Base-by-base conservation (phyloP, 2,797 vertebrate species). In the Sebastes hopkinsi region DNA sequence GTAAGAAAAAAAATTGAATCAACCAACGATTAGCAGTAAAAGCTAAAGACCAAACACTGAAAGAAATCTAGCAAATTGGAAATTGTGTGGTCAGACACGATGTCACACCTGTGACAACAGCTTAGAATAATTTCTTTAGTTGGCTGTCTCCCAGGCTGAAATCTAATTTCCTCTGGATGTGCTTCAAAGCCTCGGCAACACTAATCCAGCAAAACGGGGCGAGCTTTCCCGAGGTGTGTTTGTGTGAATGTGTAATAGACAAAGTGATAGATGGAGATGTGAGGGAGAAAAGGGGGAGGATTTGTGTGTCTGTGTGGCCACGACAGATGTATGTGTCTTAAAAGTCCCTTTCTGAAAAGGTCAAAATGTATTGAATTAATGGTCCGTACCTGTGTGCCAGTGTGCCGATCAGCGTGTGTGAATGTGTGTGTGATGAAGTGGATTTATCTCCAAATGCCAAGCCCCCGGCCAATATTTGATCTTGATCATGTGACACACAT, bases 381-480 rank as follows among this genome's bases (percentile, higher is more conserved):
- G 66, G 29, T 18, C 6, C 27, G 14, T 55, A 58, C 52, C 59
- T 77, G 69, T 32, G 20, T n/a, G 4, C 30, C 34, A 23, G 27
- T 22, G 14, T 34, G 36, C 60, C n/a, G 29, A 14, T 25, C 16
- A 29, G 16, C 7, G 25, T 42, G 20, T 71, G 23, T 25, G 18
- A 25, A 32, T 56, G 25, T 46, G n/a, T 56, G 79, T 56, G 79
- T 5, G 54, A 66, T 66, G 69, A 80, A 84, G 74, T 69, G 64
- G 46, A 73, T 87, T 87, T 79, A 71, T 79, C 73, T 84, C 56
- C 66, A 90, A 92, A 87, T 91, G 87, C 79, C 88, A 85, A 83
- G 64, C 83, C 29, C 55, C 34, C 11, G 1, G 79, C 71, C 66
- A 67, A 42, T 52, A 75, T 87, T 86, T 89, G 86, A 89, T 90